Evolutionary conservation across 2,888 invertebrate species (phyloP).

Genomic region (Drosophila picticornis): DNA sequence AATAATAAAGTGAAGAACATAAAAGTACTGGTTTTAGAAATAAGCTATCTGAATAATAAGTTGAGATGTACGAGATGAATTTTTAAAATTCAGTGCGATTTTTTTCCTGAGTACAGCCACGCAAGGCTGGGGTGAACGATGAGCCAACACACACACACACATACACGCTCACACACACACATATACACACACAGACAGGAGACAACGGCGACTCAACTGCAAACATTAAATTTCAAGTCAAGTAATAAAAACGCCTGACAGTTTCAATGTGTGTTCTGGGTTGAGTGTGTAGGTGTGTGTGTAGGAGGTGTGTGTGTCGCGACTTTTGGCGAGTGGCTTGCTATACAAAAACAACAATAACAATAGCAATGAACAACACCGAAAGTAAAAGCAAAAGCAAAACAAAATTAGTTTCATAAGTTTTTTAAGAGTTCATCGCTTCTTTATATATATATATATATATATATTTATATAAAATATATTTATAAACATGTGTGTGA

Average conservation of each 20-base stretch:
- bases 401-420: constrained; percentile 81
- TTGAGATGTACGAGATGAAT: neutral
- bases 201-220: constrained; percentile 61
- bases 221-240: constrained; percentile 63
- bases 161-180: constrained; percentile 15
- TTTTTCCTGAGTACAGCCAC: constrained; percentile 31
- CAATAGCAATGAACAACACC: constrained; percentile 22
- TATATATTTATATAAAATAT: neutral
- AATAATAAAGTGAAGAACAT: too few relatives aligned
- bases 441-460: constrained; percentile 52
- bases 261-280: constrained; percentile 12
- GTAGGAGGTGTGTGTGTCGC: constrained; percentile 32
- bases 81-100: neutral
- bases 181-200: constrained; percentile 40
- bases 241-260: constrained; percentile 54
- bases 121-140: constrained; percentile 58
- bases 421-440: constrained; percentile 82
- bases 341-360: constrained; percentile 52
- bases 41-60: neutral
- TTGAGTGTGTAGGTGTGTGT: constrained; percentile 20
- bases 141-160: constrained; percentile 51
- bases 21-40: neutral
- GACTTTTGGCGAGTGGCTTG: constrained; percentile 64
- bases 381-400: constrained; percentile 77
- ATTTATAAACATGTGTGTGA: constrained; percentile 21